Conservation (phyloP, 2,797 vertebrate genomes). For the Neosalanx taihuensis region DNA sequence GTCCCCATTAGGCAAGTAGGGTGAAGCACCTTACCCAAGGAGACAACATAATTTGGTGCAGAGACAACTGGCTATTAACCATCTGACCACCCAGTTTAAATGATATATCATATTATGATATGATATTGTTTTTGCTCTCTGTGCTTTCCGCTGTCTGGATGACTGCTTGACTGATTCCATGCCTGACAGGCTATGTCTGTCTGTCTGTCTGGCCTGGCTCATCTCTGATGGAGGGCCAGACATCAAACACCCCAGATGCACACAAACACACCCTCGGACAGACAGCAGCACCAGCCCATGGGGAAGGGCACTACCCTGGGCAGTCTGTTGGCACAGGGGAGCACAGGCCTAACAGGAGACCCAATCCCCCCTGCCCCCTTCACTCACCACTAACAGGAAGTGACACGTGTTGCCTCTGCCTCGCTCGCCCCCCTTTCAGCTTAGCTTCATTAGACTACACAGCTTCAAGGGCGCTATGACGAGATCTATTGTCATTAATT, state of each 20-base stretch:
- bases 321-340: neutral
- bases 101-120: too few relatives aligned
- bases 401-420: conserved; percentile 18
- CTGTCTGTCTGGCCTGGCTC: too few relatives aligned
- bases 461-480: neutral
- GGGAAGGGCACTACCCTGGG: conserved; percentile 10
- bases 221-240: neutral
- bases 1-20: too few relatives aligned
- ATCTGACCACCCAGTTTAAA: too few relatives aligned
- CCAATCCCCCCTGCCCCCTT: conserved; percentile 1
- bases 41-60: too few relatives aligned
- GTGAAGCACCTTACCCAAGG: too few relatives aligned
- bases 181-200: too few relatives aligned
- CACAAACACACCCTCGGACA: neutral
- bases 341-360: neutral
- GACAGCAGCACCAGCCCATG: conserved; percentile 8
- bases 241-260: neutral
- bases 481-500: neutral
- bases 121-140: too few relatives aligned
- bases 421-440: neutral
- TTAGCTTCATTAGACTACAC: conserved; percentile 1
- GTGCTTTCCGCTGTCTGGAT: too few relatives aligned
- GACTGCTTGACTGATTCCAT: too few relatives aligned
- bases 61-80: too few relatives aligned
- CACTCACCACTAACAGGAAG: conserved; percentile 14